A percentile compares a stretch with the other conserved stretches of the same genome.
Conservation (phyloP, 2,888 invertebrate species). For the Ashinkailepas kermadecensis region DNA sequence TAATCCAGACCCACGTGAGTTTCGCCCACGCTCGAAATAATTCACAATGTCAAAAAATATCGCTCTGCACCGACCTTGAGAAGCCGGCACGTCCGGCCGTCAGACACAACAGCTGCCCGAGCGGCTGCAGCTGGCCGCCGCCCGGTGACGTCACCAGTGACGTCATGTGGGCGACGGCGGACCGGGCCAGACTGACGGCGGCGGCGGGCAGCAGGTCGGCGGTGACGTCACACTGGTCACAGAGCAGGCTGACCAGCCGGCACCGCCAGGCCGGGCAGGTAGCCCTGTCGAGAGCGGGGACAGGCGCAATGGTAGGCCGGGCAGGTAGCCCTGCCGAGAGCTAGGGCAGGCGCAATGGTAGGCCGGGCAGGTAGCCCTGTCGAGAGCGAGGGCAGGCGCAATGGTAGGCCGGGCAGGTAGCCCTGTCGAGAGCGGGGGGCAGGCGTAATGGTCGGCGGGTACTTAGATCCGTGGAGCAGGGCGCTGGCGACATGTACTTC, state of each 20-base stretch:
- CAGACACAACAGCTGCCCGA: slow-evolving; percentile 1
- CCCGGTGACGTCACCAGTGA: background rate
- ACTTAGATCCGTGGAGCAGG: no score
- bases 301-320: background rate
- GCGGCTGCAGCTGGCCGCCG: background rate
- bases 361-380: background rate
- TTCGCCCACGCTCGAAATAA: no score
- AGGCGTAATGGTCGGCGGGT: no score
- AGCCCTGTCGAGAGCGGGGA: background rate
- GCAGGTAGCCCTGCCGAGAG: background rate
- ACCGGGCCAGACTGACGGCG: background rate
- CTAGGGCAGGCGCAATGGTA: no score
- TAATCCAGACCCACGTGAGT: no score
- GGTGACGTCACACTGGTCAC: background rate
- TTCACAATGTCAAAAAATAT: no score
- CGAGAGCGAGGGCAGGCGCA: no score
- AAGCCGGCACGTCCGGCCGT: background rate
- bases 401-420: background rate
- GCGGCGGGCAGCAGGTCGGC: background rate
- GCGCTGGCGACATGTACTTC: no score
- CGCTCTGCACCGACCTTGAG: background rate
- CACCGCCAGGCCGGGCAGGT: background rate
- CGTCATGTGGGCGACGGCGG: background rate
- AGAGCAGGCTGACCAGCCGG: background rate
- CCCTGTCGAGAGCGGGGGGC: no score